phyloP scores from a whole-genome alignment of 1,140 invertebrate species.

The Sarcophaga peregrina region DNA sequence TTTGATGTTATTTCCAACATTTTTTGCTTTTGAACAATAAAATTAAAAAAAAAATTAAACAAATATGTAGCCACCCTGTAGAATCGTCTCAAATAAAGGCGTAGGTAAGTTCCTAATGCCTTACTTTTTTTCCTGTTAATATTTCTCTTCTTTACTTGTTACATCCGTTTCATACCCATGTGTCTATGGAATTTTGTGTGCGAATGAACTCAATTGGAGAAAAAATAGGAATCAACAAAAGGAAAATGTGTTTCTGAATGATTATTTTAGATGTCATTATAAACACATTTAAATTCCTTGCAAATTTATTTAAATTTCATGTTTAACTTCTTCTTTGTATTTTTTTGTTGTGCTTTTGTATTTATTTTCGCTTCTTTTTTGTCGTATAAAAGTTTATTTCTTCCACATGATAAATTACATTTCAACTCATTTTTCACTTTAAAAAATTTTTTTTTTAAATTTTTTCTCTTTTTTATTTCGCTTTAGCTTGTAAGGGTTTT shows the following conservation, averaged over 20 bases:
- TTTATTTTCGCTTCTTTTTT: neutral
- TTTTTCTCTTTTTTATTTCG: neutral
- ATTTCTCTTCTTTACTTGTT: neutral
- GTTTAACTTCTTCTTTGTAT: neutral
- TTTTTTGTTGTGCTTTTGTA: neutral
- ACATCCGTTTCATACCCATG: too few species aligned
- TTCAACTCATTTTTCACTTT: too few species aligned
- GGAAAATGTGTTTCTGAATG: neutral
- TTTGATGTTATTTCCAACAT: too few species aligned
- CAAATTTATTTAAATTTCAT: neutral
- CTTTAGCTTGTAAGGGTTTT: neutral
- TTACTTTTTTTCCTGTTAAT: neutral
- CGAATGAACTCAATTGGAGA: neutral
- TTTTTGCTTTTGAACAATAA: too few species aligned
- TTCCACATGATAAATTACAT: conserved; percentile 6
- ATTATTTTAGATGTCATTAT: neutral
- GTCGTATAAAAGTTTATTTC: neutral
- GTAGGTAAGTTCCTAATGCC: neutral
- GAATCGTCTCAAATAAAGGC: too few species aligned
- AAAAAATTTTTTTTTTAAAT: too few species aligned
- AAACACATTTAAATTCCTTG: neutral
- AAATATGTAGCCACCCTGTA: too few species aligned
- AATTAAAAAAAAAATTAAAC: too few species aligned
- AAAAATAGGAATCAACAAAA: neutral
- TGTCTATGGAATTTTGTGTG: neutral